These are phyloP conservation scores for Eupsittula cactorum DNA, from an alignment of 2,113 vertebrate species.

Conservation along the genomic window DNA sequence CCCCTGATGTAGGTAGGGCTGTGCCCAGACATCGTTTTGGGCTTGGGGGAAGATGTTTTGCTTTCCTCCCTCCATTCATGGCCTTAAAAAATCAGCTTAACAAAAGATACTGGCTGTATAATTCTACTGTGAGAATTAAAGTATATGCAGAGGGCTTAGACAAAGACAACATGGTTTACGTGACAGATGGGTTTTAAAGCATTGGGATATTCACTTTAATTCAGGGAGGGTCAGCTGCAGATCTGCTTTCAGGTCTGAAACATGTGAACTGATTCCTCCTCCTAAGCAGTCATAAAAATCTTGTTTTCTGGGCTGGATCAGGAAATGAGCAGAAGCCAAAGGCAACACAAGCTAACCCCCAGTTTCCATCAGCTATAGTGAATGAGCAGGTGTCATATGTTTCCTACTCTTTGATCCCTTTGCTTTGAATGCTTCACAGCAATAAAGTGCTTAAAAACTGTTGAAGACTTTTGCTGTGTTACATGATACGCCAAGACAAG, in stretches of 20 bases:
- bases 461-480: not conserved
- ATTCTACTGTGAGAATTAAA: not conserved
- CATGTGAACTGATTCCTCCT: not conserved
- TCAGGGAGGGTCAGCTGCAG: not conserved
- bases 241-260: conserved; percentile 6
- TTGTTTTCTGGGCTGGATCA: not conserved
- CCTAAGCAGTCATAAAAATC: not conserved
- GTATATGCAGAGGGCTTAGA: not conserved
- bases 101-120: not conserved
- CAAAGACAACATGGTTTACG: not conserved
- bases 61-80: not conserved
- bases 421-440: not conserved
- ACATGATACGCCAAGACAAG: not conserved
- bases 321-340: not conserved
- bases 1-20: not conserved
- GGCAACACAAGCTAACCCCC: not conserved
- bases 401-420: conserved; percentile 28
- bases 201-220: not conserved
- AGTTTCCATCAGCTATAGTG: not conserved
- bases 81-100: not conserved
- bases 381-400: not conserved
- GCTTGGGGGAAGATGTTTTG: not conserved
- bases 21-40: not conserved
- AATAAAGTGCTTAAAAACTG: not conserved
- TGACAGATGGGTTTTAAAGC: not conserved